These are phyloP conservation scores for Macquaria australasica DNA, from an alignment of 2,113 vertebrate genomes.

Conservation along the genomic window DNA sequence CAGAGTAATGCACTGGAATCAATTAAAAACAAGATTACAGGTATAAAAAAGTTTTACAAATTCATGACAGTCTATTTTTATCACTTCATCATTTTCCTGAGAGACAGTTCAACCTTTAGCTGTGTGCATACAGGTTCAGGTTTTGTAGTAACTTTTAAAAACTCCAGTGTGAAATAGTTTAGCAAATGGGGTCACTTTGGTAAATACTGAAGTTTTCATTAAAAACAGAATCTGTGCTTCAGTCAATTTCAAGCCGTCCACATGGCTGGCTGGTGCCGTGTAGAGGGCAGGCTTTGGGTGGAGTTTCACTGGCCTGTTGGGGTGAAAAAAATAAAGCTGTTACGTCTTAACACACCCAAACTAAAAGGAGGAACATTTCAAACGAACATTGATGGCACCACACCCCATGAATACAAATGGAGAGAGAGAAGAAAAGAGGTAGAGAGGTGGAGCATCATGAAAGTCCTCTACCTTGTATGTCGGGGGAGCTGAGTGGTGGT, in stretches of 20 bases:
- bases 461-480: conserved; percentile 35
- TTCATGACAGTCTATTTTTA: conserved; percentile 1
- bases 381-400: conserved; percentile 1
- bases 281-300: conserved; percentile 41
- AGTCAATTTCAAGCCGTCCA: background rate
- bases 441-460: background rate
- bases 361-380: background rate
- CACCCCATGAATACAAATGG: conserved; percentile 25
- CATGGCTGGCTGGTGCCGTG: background rate
- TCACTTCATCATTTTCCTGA: conserved; percentile 5
- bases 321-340: conserved; percentile 3
- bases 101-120: background rate
- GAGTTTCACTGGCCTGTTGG: conserved; percentile 50
- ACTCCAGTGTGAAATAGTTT: background rate
- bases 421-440: background rate
- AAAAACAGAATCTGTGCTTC: background rate
- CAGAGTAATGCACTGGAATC: background rate
- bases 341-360: conserved; percentile 45
- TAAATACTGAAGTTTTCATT: conserved; percentile 5
- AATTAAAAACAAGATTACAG: background rate
- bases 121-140: background rate
- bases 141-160: background rate
- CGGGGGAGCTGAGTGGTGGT: background rate
- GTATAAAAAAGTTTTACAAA: background rate
- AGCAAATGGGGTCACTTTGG: background rate